Evolutionary conservation across 1,140 invertebrate genomes (phyloP).

Genomic region (Heliconius nattereri): DNA sequence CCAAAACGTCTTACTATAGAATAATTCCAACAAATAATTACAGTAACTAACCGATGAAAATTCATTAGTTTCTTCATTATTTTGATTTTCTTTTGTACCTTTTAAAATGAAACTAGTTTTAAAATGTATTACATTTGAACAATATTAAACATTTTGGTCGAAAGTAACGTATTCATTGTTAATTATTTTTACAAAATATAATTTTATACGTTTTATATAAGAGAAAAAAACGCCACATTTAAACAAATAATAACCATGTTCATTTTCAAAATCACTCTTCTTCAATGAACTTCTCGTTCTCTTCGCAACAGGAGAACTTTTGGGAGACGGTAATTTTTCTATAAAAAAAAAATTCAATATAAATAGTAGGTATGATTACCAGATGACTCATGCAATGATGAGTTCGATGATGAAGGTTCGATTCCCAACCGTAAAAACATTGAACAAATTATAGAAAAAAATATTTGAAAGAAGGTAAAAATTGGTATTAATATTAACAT

Average conservation of each 20-base stretch:
- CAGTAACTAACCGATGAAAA: conserved; percentile 40
- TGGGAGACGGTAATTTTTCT: conserved; percentile 30
- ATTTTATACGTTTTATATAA: too few relatives aligned
- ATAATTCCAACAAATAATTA: too few relatives aligned
- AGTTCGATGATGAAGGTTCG: too few relatives aligned
- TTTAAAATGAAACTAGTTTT: conserved; percentile 1
- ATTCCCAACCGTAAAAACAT: too few relatives aligned
- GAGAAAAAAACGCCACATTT: background rate
- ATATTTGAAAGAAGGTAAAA: too few relatives aligned
- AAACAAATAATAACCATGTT: conserved; percentile 34
- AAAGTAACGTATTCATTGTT: background rate
- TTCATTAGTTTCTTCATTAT: conserved; percentile 28
- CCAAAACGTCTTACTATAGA: too few relatives aligned
- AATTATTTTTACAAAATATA: too few relatives aligned
- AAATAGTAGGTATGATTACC: too few relatives aligned
- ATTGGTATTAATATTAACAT: too few relatives aligned
- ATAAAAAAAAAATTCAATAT: background rate
- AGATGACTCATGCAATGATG: too few relatives aligned
- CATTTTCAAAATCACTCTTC: conserved; percentile 44
- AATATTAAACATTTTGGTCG: background rate
- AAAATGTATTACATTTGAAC: background rate
- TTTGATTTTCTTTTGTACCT: conserved; percentile 34
- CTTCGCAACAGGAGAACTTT: conserved; percentile 55
- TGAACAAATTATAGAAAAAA: too few relatives aligned
- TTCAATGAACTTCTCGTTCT: conserved; percentile 57